Evolutionary conservation across 2,797 vertebrate genomes (phyloP).

Genomic region (Simalia tracyae): DNA sequence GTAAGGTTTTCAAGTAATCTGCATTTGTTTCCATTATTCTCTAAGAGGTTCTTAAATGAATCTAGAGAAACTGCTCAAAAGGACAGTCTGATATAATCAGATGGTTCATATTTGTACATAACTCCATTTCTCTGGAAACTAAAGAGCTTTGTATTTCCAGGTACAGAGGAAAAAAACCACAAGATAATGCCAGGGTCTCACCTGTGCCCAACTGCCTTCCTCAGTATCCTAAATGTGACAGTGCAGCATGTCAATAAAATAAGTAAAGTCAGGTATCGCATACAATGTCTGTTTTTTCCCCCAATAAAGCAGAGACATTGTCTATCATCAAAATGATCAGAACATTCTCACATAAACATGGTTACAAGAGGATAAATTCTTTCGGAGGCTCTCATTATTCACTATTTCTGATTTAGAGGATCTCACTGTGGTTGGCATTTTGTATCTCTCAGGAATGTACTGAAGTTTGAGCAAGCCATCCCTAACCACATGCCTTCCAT

Average conservation of each 20-base stretch:
- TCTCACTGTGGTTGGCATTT: neutral
- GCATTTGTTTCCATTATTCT: neutral
- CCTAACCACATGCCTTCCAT: too few relatives aligned
- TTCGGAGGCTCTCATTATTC: neutral
- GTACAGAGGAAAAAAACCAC: fast-evolving
- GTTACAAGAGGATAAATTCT: neutral
- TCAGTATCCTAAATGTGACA: slow-evolving; percentile 87
- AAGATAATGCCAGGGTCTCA: slow-evolving; percentile 70
- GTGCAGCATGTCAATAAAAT: slow-evolving; percentile 79
- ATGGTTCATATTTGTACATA: neutral
- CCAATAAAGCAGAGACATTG: neutral
- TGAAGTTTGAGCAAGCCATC: neutral
- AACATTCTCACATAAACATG: neutral
- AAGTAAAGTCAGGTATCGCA: slow-evolving; percentile 62
- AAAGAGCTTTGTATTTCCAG: neutral
- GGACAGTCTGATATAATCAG: neutral
- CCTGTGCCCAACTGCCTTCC: slow-evolving; percentile 98
- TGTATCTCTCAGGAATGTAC: neutral
- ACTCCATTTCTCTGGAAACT: neutral
- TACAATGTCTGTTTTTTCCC: neutral
- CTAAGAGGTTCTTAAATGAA: neutral
- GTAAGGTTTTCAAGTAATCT: neutral
- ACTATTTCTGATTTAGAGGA: neutral
- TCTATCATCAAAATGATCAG: neutral
- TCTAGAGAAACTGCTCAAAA: neutral